A percentile compares a stretch with the other conserved stretches of the same genome.
Conservation (phyloP, 2,888 invertebrate genomes). For the Abrostola triplasia region DNA sequence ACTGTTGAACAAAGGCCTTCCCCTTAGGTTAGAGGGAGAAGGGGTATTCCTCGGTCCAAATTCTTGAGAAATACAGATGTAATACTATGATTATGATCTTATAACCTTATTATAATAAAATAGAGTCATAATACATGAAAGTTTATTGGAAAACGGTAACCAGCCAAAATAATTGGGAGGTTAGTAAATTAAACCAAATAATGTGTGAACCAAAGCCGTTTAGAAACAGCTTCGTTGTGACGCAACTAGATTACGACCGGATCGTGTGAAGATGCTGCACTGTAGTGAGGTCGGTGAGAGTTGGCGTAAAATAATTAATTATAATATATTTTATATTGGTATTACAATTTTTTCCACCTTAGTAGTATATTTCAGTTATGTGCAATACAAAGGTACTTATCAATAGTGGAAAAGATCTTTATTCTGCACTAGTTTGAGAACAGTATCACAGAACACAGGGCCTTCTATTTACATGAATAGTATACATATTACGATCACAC, state of each 20-base stretch:
- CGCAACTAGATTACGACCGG: conserved; percentile 44
- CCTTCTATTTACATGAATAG: too few relatives aligned
- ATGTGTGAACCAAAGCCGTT: conserved; percentile 55
- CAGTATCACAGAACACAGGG: too few relatives aligned
- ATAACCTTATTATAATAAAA: background rate
- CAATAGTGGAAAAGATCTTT: too few relatives aligned
- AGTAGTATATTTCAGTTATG: too few relatives aligned
- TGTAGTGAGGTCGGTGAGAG: conserved; percentile 31
- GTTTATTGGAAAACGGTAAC: conserved; percentile 34
- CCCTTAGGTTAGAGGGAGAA: too few relatives aligned
- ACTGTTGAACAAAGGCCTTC: too few relatives aligned
- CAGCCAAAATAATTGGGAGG: conserved; percentile 39
- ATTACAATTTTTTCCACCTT: background rate
- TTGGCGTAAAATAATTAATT: conserved; percentile 36
- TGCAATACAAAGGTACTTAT: too few relatives aligned
- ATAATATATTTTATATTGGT: conserved; percentile 19
- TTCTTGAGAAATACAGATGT: too few relatives aligned
- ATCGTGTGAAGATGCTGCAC: conserved; percentile 59
- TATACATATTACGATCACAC: too few relatives aligned
- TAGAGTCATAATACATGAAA: conserved; percentile 8
- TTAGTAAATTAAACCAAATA: conserved; percentile 45
- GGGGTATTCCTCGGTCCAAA: too few relatives aligned
- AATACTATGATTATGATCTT: too few relatives aligned
- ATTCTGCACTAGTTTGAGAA: too few relatives aligned
- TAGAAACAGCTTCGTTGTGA: conserved; percentile 55